These are phyloP conservation scores for Carduelis carduelis DNA, from an alignment of 2,797 vertebrate genomes.

Conservation along the genomic window DNA sequence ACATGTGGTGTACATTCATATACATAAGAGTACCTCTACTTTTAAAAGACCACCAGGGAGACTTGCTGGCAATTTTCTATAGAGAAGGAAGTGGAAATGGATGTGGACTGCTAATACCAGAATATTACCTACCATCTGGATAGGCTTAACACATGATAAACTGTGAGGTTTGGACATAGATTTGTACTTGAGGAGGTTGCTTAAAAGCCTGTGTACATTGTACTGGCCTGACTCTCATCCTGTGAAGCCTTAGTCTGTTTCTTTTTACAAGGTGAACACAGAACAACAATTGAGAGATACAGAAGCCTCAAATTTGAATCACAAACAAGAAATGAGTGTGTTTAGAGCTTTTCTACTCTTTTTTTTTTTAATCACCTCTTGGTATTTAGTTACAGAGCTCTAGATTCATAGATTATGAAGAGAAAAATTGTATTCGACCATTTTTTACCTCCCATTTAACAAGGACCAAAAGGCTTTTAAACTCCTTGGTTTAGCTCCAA, in stretches of 20 bases:
- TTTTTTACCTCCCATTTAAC: not conserved
- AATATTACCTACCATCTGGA: constrained; percentile 35
- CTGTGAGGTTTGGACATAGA: constrained; percentile 10
- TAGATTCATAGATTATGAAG: not conserved
- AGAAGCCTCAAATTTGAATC: not conserved
- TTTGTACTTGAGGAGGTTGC: not conserved
- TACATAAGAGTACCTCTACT: not conserved
- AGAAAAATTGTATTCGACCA: not conserved
- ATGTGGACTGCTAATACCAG: constrained; percentile 12
- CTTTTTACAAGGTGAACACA: not conserved
- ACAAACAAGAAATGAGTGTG: not conserved
- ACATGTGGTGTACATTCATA: not conserved
- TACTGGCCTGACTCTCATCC: not conserved
- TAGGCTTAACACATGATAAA: constrained; percentile 53
- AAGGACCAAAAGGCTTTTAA: not conserved
- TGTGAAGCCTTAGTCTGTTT: not conserved
- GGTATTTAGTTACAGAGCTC: not conserved
- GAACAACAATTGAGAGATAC: not conserved
- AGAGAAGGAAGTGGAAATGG: constrained; percentile 1
- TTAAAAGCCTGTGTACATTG: not conserved
- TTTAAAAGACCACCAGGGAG: constrained; percentile 30
- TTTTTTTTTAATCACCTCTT: not conserved
- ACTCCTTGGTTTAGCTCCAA: not conserved
- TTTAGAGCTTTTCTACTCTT: not conserved
- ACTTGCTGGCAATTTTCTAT: not conserved